Conservation (phyloP, 2,797 vertebrate species). For the Halcyon leucocephala region DNA sequence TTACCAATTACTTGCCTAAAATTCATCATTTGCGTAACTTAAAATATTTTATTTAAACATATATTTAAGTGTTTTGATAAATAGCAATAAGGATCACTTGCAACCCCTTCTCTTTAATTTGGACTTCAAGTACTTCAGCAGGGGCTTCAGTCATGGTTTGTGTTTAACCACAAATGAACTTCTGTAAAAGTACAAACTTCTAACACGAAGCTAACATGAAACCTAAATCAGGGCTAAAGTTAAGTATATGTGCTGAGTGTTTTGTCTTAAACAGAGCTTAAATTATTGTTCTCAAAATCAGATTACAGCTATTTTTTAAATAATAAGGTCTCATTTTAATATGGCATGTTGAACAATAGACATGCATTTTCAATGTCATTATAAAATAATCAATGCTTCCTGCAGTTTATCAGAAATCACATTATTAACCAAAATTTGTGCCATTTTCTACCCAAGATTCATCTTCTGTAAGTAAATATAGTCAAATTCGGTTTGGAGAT, state of each 20-base stretch:
- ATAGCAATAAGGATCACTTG: neutral
- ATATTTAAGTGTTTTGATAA: neutral
- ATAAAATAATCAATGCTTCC: neutral
- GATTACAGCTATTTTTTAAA: neutral
- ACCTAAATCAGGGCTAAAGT: neutral
- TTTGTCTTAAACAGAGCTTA: neutral
- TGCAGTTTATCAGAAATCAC: neutral
- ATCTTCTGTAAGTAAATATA: neutral
- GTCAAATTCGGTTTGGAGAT: neutral
- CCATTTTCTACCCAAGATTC: neutral
- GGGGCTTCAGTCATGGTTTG: neutral
- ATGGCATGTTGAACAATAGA: neutral
- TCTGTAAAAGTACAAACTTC: neutral
- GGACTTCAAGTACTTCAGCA: neutral
- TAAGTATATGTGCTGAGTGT: neutral
- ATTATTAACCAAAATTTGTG: neutral
- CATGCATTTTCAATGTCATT: neutral
- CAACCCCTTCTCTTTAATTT: neutral
- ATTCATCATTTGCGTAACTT: neutral
- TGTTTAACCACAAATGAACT: neutral
- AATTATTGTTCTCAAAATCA: neutral
- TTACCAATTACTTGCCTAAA: neutral
- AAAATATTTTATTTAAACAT: neutral
- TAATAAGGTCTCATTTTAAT: neutral
- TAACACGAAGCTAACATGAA: neutral